Evolutionary conservation across 2,888 invertebrate genomes (phyloP), one percentile per base, ranked within the genome.

Genomic region (Fabriciana adippe): DNA sequence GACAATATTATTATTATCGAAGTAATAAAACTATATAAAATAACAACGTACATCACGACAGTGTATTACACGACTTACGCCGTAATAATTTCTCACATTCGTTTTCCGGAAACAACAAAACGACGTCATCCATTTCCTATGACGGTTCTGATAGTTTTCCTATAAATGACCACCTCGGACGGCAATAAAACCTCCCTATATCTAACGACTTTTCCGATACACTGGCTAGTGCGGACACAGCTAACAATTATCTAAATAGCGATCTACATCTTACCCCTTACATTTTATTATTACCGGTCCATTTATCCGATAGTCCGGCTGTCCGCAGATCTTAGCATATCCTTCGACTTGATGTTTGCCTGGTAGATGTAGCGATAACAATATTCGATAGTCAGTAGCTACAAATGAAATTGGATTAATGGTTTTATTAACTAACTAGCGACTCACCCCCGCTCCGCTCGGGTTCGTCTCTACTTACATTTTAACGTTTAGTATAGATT

Each of bases 241-340:
- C 88, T 81, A 87, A 91, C 92, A 93, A 93, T 93, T 93, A 93
- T 93, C 93, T 93, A 93, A 93, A 93, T 93, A 90, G 93, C 92
- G 88, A 93, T 93, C 93, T 93, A 89, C 90, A 91, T 92, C 90
- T 91, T 92, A 92, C 92, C 92, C 90, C 92, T 93, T 90, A 90
- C 85, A 89, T 93, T 93, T 93, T 93, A 92, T 93, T 92, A 93
- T 90, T 91, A 89, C 91, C 91, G 92, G 92, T 90, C 93, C 92
- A 92, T 93, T 92, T 92, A 90, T 89, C 90, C 86, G 85, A 87
- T 85, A 78, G 75, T 72, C 70, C 68, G 69, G 72, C 73, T 79
- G 87, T 89, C 86, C 82, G 90, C 89, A 88, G 88, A 89, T 90
- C 89, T 90, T 86, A 83, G 86, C 86, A 78, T 77, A 88, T 88